Evolutionary conservation across 1,140 invertebrate species (phyloP), one percentile per base, ranked within the genome.

Genomic region (Reticulitermes speratus): DNA sequence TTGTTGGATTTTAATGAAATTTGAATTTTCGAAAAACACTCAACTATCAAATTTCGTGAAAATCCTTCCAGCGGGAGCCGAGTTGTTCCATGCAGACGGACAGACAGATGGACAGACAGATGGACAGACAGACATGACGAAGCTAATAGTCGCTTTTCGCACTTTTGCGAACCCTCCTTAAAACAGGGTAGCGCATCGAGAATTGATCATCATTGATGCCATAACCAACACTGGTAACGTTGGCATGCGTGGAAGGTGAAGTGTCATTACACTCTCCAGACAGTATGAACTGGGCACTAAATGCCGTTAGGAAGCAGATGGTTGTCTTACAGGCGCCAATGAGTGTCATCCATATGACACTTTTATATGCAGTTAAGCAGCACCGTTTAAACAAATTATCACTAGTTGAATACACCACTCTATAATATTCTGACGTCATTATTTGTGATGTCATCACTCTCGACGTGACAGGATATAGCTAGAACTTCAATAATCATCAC

Each of bases 391-490:
- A 75, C 65, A 75, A 75, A 75, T 75, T 30, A 75, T 75, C 65
- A 30, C 65, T 30, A 75, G 65, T 75, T 75, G 65, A n/a, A 75
- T 75, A 75, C 65, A 30, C 65, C 65, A 25, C 65, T 75, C 52
- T 55, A 19, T 55, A 55, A 55, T 55, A 55, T 55, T 55, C 65
- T 75, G 65, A 75, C 65, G 65, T 75, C 25, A 75, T 75, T 75
- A 75, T 75, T 75, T 75, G 65, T 75, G 65, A 75, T 75, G 65
- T 75, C 65, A 75, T 75, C 65, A 21, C 19, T 19, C 52, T 1
- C 25, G 65, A 75, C 65, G n/a, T 75, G 65, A 75, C 65, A 75
- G 65, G 65, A 75, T 75, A 75, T 75, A 75, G 65, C 65, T 75
- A 75, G 65, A 30, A 30, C 65, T 75, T 75, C 65, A 75, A 75